Evolutionary conservation across 2,888 invertebrate species (phyloP).

Genomic region (Stomorhina lunata): DNA sequence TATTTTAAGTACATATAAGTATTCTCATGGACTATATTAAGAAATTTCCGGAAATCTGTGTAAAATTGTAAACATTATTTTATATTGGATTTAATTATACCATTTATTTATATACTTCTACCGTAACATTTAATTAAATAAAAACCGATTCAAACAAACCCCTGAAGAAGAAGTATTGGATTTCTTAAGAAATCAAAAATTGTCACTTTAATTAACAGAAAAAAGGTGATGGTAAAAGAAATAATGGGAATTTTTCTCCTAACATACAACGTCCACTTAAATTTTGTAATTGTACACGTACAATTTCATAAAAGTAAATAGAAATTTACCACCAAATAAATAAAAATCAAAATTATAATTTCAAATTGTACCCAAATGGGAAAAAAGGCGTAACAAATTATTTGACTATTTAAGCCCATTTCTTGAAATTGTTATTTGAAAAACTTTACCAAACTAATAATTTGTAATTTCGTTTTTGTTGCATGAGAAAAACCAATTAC

Average conservation of each 20-base stretch:
- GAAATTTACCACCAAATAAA: not conserved
- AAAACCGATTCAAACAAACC: not conserved
- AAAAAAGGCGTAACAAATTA: conserved; percentile 30
- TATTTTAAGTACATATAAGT: not conserved
- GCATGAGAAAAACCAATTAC: not conserved
- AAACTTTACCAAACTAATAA: conserved; percentile 27
- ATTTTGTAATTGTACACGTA: not conserved
- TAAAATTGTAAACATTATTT: conserved; percentile 12
- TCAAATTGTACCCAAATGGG: not conserved
- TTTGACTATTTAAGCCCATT: not conserved
- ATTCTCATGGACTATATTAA: not conserved
- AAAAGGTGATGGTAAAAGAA: not conserved
- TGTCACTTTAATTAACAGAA: conserved; percentile 18
- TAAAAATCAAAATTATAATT: not conserved
- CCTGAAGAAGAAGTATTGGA: not conserved
- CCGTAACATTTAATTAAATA: conserved; percentile 23
- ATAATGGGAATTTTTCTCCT: not conserved
- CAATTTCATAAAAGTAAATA: not conserved
- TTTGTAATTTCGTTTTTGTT: not conserved
- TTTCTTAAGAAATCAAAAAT: conserved; percentile 13
- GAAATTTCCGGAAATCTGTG: not conserved
- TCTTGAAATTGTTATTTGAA: not conserved
- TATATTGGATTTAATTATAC: conserved; percentile 23
- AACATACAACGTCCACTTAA: not conserved
- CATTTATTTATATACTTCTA: not conserved